These are phyloP conservation scores for Sakesphorus luctuosus DNA, from an alignment of 2,113 vertebrate species.

Conservation along the genomic window DNA sequence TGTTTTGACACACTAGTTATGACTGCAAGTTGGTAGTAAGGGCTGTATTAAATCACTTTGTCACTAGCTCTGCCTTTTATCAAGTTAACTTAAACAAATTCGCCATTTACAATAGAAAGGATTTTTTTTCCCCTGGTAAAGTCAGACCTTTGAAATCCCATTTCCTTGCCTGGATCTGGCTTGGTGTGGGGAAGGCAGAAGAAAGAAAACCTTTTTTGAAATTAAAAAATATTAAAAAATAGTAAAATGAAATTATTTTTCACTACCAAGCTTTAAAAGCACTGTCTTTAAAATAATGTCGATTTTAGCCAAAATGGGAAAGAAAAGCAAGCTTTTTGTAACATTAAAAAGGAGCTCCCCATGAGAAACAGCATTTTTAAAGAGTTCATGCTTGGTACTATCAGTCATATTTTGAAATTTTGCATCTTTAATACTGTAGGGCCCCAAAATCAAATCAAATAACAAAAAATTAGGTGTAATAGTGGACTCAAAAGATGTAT, in stretches of 20 bases:
- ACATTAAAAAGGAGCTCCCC: not conserved
- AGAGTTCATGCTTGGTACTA: not conserved
- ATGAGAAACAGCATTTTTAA: not conserved
- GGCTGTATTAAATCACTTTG: slow-evolving; percentile 49
- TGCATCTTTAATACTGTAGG: not conserved
- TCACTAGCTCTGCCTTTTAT: slow-evolving; percentile 37
- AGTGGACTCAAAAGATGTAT: not conserved
- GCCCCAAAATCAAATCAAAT: not conserved
- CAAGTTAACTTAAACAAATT: slow-evolving; percentile 43
- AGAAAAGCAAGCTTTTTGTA: not conserved
- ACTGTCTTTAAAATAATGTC: not conserved
- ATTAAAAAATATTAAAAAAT: not conserved
- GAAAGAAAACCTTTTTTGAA: not conserved
- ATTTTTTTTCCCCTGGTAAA: not conserved
- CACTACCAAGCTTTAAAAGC: not conserved
- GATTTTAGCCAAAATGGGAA: not conserved
- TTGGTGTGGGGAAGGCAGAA: not conserved
- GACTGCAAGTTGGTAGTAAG: slow-evolving; percentile 61
- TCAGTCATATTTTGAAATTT: not conserved
- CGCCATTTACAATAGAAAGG: not conserved
- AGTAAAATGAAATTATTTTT: not conserved
- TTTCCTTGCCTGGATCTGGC: not conserved
- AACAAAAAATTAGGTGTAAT: not conserved
- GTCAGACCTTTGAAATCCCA: not conserved
- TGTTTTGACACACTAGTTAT: slow-evolving; percentile 31